Percentiles rank a stretch among this genome's conserved stretches.
Evolutionary conservation across 2,888 invertebrate genomes (phyloP).

Genomic region (Ectropis crepuscularia): DNA sequence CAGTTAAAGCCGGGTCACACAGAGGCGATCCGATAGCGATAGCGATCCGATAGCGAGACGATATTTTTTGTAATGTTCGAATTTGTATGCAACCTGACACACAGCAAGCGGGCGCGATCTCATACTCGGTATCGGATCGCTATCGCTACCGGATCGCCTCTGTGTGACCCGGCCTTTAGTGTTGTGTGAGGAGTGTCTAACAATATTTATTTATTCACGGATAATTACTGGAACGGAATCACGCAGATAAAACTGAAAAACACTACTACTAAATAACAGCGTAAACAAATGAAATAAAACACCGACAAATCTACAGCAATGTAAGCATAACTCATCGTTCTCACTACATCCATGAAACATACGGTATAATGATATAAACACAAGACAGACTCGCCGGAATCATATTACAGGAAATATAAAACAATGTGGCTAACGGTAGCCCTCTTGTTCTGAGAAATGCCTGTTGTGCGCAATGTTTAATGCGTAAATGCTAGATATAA

Average conservation of each 20-base stretch:
- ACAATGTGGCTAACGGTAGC: slow-evolving; percentile 19
- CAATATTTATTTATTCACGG: no score
- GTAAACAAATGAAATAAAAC: not conserved
- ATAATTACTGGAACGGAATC: no score
- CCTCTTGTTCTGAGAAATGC: slow-evolving; percentile 24
- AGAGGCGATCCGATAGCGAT: no score
- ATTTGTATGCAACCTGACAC: no score
- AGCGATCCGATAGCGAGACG: no score
- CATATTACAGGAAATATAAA: slow-evolving; percentile 40
- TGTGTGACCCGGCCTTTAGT: no score
- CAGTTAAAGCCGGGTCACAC: no score
- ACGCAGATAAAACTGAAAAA: not conserved
- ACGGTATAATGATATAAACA: slow-evolving; percentile 2
- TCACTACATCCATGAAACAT: slow-evolving; percentile 6
- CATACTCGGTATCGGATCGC: no score
- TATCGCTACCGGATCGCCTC: no score
- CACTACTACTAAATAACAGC: not conserved
- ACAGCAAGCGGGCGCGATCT: no score
- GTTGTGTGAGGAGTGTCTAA: no score
- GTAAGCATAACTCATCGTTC: slow-evolving; percentile 1
- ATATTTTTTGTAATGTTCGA: no score
- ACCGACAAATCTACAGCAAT: not conserved
- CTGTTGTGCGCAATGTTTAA: not conserved
- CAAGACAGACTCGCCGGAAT: slow-evolving; percentile 30
- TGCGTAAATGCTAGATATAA: not conserved